Percentiles rank a stretch among this genome's conserved stretches.
Evolutionary conservation across 2,888 invertebrate species (phyloP).

Genomic region (Drosophila mimetica): DNA sequence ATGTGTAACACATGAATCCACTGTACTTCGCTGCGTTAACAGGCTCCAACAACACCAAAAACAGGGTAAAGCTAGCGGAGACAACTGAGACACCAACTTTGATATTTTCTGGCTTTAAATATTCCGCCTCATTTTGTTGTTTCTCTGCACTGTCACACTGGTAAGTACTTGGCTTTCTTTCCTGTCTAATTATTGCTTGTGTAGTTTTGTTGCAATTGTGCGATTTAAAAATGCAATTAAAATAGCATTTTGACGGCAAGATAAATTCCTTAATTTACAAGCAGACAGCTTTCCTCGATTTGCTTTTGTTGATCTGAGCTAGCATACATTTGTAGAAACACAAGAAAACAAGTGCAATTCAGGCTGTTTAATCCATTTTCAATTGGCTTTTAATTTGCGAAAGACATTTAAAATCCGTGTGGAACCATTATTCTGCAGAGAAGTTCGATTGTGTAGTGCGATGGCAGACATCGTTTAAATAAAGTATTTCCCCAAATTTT

Average conservation of each 20-base stretch:
- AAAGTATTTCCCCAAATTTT: not conserved
- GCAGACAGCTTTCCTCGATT: not conserved
- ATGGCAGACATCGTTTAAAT: too few species aligned
- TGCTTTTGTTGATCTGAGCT: not conserved
- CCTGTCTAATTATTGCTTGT: not conserved
- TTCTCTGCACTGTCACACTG: conserved; percentile 7
- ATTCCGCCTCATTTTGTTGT: conserved; percentile 3
- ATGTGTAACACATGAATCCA: not conserved
- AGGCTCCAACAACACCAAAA: not conserved
- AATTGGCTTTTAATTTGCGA: not conserved
- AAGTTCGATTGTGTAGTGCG: too few species aligned
- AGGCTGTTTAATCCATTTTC: not conserved
- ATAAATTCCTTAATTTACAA: conserved; percentile 8
- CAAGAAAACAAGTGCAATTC: not conserved
- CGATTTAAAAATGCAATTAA: conserved; percentile 52
- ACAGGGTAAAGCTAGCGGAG: not conserved
- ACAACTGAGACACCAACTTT: conserved; percentile 25
- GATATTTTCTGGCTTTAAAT: conserved; percentile 34
- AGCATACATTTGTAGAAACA: not conserved
- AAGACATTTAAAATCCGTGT: not conserved
- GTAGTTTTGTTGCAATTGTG: conserved; percentile 32
- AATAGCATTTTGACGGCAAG: conserved; percentile 45
- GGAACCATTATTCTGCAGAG: too few species aligned
- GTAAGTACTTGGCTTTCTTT: conserved; percentile 14
- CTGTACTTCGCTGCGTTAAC: not conserved